Base-by-base conservation (phyloP, 2,888 invertebrate species). In the Drepana falcataria region DNA sequence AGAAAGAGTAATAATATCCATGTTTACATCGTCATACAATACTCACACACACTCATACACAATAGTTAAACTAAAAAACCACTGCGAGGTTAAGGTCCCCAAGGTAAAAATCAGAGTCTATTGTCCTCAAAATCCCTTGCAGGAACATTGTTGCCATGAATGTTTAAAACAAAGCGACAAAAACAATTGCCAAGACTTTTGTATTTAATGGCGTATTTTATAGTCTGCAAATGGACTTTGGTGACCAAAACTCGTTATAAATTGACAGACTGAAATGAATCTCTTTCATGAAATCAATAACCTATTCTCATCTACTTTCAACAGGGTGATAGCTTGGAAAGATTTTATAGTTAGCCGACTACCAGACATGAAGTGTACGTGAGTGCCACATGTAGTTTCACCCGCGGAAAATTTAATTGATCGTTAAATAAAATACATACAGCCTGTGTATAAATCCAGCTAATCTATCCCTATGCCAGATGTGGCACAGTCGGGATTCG, bases 111-210 rank as follows among this genome's bases (percentile, higher is more conserved):
- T 44, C 9, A 9, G 44, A 9, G 9, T 9, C 9, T 9, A 44
- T 44, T 44, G 44, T 44, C 9, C 44, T 3, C 44, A 9, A 44
- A 44, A 44, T 44, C 44, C 9, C 44, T 44, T 9, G 44, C 9
- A 44, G 7, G 44, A 44, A 44, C 6, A 9, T 9, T 44, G 44
- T 44, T 44, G 34, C 51, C 40, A 41, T 33, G 33, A 40, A 40
- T 40, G 51, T 40, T 34, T 41, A 7, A 51, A 51, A 51, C 51
- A 51, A 51, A 40, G 51, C 37, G 33, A 37, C 49, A 33, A 51
- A 49, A 34, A 40, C 33, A 41, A 34, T 34, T 41, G 37, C 7
- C 40, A 33, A 41, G 40, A 51, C 7, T 5, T 37, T 49, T 40
- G 40, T 40, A 40, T 51, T 51, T 41, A 33, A 51, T 51, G 41